Conservation (phyloP, 2,888 invertebrate genomes). For the Mesoligia furuncula region DNA sequence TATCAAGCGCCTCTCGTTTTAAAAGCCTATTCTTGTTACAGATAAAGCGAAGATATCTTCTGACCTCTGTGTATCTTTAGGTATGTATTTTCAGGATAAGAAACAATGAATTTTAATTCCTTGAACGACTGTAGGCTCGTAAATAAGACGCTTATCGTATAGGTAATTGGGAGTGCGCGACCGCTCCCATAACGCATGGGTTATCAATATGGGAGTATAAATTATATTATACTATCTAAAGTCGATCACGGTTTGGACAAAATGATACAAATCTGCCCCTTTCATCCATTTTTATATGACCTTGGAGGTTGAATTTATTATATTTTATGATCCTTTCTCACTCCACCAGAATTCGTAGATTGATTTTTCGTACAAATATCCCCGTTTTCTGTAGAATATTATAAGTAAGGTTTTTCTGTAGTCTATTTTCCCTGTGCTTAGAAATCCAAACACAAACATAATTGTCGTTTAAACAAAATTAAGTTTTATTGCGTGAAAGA, state of each 20-base stretch:
- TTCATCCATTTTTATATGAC: constrained; percentile 34
- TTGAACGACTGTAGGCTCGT: constrained; percentile 78
- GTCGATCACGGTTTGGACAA: constrained; percentile 73
- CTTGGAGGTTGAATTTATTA: constrained; percentile 9
- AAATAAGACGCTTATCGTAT: constrained; percentile 89
- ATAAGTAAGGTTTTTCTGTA: not conserved
- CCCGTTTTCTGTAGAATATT: not conserved
- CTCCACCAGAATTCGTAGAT: not conserved
- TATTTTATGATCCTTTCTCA: not conserved
- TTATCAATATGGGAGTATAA: constrained; percentile 79
- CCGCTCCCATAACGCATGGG: constrained; percentile 78
- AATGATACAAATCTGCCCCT: constrained; percentile 73
- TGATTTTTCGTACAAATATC: not conserved
- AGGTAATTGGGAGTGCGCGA: constrained; percentile 88
- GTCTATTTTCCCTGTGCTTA: not conserved
- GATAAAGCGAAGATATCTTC: constrained; percentile 87
- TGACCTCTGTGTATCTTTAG: constrained; percentile 86
- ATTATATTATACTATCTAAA: constrained; percentile 80
- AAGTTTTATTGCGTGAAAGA: constrained; percentile 24
- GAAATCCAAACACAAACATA: constrained; percentile 13
- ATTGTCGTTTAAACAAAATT: constrained; percentile 10
- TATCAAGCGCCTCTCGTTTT: constrained; percentile 79
- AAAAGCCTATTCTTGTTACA: constrained; percentile 89
- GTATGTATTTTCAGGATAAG: constrained; percentile 85
- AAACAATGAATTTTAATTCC: constrained; percentile 90